Evolutionary conservation across 2,113 vertebrate genomes (phyloP).

Genomic region (Zosterops japonicus): DNA sequence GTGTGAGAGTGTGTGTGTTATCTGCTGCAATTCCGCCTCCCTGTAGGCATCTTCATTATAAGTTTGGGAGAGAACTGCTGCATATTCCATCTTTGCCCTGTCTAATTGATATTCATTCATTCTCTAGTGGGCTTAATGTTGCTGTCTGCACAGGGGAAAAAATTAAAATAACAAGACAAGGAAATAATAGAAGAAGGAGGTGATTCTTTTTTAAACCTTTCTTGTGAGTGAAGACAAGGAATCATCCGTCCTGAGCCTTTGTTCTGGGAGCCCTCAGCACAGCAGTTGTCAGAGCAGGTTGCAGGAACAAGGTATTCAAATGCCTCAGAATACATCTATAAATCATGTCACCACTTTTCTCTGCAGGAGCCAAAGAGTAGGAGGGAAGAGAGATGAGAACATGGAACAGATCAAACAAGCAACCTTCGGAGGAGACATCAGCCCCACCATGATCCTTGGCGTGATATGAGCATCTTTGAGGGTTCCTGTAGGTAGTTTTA

Average conservation of each 20-base stretch:
- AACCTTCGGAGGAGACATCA: background rate
- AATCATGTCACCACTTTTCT: constrained; percentile 24
- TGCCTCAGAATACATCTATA: background rate
- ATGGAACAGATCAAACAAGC: background rate
- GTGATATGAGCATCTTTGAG: background rate
- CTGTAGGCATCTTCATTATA: background rate
- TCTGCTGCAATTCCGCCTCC: background rate
- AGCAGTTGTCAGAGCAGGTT: background rate
- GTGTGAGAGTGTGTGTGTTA: background rate
- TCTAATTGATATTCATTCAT: constrained; percentile 27
- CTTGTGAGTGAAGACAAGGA: background rate
- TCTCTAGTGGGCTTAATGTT: constrained; percentile 10
- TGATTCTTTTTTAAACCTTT: constrained; percentile 24
- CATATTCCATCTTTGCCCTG: background rate
- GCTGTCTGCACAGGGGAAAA: background rate
- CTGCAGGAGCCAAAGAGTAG: background rate
- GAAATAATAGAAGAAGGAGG: constrained; percentile 16
- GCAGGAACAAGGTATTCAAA: background rate
- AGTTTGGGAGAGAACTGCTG: background rate
- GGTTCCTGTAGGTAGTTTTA: background rate
- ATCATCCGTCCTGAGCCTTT: background rate
- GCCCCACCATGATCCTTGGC: background rate
- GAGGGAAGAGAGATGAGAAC: background rate
- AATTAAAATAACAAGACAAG: constrained; percentile 30
- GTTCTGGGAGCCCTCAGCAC: background rate